Evolutionary conservation across 2,113 vertebrate species (phyloP).

Genomic region (human): GRCh38 chr1:118292501-118293000

Average conservation of each 20-base stretch:
- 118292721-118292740: neutral
- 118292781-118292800: neutral
- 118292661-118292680: neutral
- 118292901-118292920: neutral
- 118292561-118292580: neutral
- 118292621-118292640: neutral
- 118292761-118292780: neutral
- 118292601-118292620: neutral
- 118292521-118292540: neutral
- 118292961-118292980: neutral
- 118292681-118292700: fast-evolving
- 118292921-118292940: neutral
- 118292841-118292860: neutral
- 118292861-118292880: neutral
- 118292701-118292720: neutral
- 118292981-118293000: fast-evolving
- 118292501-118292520: neutral
- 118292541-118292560: slow-evolving; percentile 1
- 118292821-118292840: too few species aligned
- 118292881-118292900: neutral
- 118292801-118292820: too few species aligned
- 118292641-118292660: neutral
- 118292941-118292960: neutral
- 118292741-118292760: neutral
- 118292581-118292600: neutral